Conservation (phyloP, 2,888 invertebrate genomes). For the Ornithoptera priamus region DNA sequence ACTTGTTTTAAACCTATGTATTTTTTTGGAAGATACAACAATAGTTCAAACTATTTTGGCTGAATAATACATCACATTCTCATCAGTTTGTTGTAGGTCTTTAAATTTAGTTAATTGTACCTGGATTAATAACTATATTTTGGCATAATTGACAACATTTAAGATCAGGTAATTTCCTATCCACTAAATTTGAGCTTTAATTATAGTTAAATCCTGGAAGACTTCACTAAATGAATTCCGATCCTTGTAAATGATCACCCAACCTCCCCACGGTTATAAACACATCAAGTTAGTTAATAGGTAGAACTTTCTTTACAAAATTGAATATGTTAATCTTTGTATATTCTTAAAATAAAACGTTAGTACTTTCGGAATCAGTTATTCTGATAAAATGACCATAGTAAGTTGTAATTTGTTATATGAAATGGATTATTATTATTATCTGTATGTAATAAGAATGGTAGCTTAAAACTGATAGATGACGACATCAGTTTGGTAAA, state of each 20-base stretch:
- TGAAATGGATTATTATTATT: conserved; percentile 56
- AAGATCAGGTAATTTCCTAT: conserved; percentile 58
- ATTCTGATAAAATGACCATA: conserved; percentile 56
- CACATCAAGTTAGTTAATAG: conserved; percentile 51
- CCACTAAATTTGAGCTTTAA: conserved; percentile 77
- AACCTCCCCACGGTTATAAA: conserved; percentile 28
- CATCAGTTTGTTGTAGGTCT: too few relatives aligned
- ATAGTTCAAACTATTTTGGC: too few relatives aligned
- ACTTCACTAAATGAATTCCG: conserved; percentile 47
- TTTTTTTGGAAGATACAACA: too few relatives aligned
- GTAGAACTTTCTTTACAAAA: conserved; percentile 47
- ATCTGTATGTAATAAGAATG: conserved; percentile 52
- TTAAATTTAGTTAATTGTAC: too few relatives aligned
- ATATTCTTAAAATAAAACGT: conserved; percentile 45
- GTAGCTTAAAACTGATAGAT: conserved; percentile 60
- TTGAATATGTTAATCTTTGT: conserved; percentile 51
- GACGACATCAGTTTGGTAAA: conserved; percentile 59
- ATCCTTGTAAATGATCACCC: conserved; percentile 27
- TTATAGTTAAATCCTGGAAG: conserved; percentile 72
- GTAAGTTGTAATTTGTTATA: conserved; percentile 65
- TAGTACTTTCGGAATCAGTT: conserved; percentile 49
- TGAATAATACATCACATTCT: too few relatives aligned
- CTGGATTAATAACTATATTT: too few relatives aligned
- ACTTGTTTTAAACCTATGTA: too few relatives aligned
- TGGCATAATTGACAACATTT: conserved; percentile 20